Percentiles rank a stretch among this genome's conserved stretches.
These are phyloP conservation scores for Drosophila robusta DNA, from an alignment of 2,888 invertebrate species.

Conservation along the genomic window DNA sequence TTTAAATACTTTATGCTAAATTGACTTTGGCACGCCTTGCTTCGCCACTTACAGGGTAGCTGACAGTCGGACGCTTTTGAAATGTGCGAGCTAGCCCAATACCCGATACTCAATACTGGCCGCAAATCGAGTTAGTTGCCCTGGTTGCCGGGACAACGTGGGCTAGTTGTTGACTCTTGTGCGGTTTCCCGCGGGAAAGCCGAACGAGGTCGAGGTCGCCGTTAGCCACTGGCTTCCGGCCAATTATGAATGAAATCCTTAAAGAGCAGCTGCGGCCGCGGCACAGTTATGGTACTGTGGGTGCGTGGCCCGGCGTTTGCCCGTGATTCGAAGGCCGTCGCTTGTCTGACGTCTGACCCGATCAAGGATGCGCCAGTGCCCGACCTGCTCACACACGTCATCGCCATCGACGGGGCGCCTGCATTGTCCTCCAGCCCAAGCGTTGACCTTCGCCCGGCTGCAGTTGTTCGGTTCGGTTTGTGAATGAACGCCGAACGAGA, in stretches of 20 bases:
- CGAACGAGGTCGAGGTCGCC: conserved; percentile 65
- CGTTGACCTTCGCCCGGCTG: conserved; percentile 71
- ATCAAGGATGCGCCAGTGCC: conserved; percentile 64
- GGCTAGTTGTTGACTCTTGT: conserved; percentile 7
- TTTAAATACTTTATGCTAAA: too few relatives aligned
- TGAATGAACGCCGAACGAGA: conserved; percentile 52
- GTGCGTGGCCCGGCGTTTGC: conserved; percentile 18
- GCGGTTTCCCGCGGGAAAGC: conserved; percentile 55
- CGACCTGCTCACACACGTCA: conserved; percentile 55
- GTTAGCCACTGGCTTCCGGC: conserved; percentile 45
- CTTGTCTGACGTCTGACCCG: conserved; percentile 54
- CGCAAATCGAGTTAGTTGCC: conserved; percentile 27
- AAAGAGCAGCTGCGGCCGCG: conserved; percentile 34
- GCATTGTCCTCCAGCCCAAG: conserved; percentile 60
- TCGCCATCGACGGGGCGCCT: conserved; percentile 38
- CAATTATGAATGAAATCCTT: conserved; percentile 78
- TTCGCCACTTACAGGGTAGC: neutral
- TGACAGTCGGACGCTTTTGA: neutral
- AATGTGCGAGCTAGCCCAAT: neutral
- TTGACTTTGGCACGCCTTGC: too few relatives aligned
- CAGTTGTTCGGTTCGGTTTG: conserved; percentile 39
- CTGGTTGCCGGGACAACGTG: neutral
- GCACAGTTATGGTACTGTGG: conserved; percentile 16
- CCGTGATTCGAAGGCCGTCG: conserved; percentile 28
- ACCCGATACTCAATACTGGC: neutral